phyloP scores from a whole-genome alignment of 1,140 invertebrate genomes.

The Samia ricini region DNA sequence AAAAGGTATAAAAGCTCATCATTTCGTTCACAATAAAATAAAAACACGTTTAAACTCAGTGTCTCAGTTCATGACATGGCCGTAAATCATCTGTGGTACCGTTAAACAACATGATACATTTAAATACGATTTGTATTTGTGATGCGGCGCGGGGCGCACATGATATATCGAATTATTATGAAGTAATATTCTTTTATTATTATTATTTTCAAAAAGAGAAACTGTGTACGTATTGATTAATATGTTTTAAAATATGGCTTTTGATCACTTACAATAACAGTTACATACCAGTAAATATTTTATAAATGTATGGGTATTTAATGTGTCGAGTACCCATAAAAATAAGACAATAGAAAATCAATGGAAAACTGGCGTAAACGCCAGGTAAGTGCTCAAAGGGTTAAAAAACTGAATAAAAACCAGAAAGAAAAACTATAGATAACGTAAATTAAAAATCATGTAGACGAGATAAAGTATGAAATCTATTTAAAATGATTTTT shows the following conservation, averaged over 20 bases:
- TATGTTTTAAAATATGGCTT: neutral
- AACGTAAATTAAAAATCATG: no score
- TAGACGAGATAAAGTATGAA: no score
- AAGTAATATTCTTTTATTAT: conserved; percentile 3
- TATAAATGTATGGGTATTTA: no score
- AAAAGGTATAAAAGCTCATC: neutral
- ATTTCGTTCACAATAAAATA: neutral
- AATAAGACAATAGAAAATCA: no score
- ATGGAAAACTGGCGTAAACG: no score
- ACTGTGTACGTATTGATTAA: neutral
- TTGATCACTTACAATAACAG: no score
- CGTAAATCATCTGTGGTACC: conserved; percentile 34
- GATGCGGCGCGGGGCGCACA: conserved; percentile 21
- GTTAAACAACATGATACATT: conserved; percentile 43
- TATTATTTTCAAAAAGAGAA: neutral
- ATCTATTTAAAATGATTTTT: neutral
- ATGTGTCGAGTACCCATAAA: no score
- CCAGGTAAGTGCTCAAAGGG: no score
- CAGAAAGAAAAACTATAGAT: no score
- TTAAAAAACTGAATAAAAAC: no score
- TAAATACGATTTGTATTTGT: conserved; percentile 40
- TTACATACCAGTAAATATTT: no score
- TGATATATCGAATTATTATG: conserved; percentile 31
- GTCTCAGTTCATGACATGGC: neutral
- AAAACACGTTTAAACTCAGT: neutral